Base-by-base conservation (phyloP, 2,797 vertebrate species). In the Parambassis ranga region DNA sequence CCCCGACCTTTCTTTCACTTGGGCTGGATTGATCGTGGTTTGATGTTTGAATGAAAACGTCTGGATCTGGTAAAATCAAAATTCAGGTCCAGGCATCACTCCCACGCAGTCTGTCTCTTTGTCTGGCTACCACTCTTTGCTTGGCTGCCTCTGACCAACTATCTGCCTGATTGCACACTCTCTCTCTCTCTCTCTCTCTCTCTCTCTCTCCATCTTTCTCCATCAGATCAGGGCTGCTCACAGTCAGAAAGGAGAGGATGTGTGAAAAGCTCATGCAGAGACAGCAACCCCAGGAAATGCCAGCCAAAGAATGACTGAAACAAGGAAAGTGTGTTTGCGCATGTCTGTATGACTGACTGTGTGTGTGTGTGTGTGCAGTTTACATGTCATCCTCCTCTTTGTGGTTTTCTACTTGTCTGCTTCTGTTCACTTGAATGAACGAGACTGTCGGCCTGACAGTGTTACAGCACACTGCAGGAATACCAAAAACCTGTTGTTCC, bases 151-250 rank as follows among this genome's bases (percentile, higher is more conserved):
- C 82, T 78, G 82, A 83, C 73, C 81, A 70, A 71, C 83, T 82
- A 70, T 89, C 82, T 75, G 78, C 72, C 72, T 83, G 85, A 87
- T 84, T 87, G 76, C 75, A 1, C 67, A 41, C 65, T 41, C 53
- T 64, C 70, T 63, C 16, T 36, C 48, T 70, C 46, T 49, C 44
- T 49, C 42, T 49, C 35, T 23, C 47, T 47, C 9, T 2, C 49
- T 57, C 27, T 55, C 20, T 24, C 42, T 44, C 16, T 22, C 28
- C 49, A 6, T 37, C 50, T 57, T 22, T 37, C 19, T 32, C 70
- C 67, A 77, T 85, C 83, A 77, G 77, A 88, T 90, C 85, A 50
- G 71, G 80, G 78, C 57, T 80, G 65, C 81, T 79, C 78, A 64
- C 60, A 79, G 78, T 37, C 37, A 48, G 57, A 32, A 56, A 80